These are phyloP conservation scores for Remorina albescens DNA, from an alignment of 2,797 vertebrate species.

Conservation along the genomic window DNA sequence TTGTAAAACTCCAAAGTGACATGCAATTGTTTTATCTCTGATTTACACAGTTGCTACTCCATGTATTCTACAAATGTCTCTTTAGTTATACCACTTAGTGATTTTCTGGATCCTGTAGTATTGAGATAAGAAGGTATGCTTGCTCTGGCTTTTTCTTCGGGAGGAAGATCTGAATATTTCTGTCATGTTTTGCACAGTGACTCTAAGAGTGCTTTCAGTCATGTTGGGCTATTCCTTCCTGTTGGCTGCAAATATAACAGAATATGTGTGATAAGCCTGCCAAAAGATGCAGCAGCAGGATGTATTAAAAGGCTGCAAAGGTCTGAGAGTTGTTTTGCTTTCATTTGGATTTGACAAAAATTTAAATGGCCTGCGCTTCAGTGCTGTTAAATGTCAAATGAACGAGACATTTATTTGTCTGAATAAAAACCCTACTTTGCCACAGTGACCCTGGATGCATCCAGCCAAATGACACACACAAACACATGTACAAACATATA, in stretches of 20 bases:
- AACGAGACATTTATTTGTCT: slow-evolving; percentile 65
- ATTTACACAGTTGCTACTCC: slow-evolving; percentile 6
- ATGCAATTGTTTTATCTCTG: slow-evolving; percentile 7
- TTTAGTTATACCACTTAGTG: background rate
- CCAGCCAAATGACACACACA: slow-evolving; percentile 41
- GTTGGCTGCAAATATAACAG: slow-evolving; percentile 6
- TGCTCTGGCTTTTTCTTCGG: background rate
- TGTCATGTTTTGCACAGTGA: slow-evolving; percentile 21
- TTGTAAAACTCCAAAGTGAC: slow-evolving; percentile 1
- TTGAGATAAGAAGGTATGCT: background rate
- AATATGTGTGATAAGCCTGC: slow-evolving; percentile 51
- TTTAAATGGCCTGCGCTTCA: slow-evolving; percentile 59
- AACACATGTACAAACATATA: slow-evolving; percentile 42
- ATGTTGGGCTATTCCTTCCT: slow-evolving; percentile 8
- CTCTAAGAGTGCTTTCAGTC: slow-evolving; percentile 2
- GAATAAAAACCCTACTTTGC: slow-evolving; percentile 52
- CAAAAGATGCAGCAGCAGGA: slow-evolving; percentile 47
- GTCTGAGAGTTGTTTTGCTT: slow-evolving; percentile 65
- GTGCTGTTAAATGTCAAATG: slow-evolving; percentile 26
- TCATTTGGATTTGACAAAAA: slow-evolving; percentile 64
- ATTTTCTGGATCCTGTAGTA: slow-evolving; percentile 1
- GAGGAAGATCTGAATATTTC: background rate
- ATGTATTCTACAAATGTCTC: slow-evolving; percentile 18
- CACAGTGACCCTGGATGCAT: slow-evolving; percentile 53
- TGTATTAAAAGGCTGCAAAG: slow-evolving; percentile 55